Conservation (phyloP, 2,113 vertebrate genomes). For the Sylvia atricapilla region DNA sequence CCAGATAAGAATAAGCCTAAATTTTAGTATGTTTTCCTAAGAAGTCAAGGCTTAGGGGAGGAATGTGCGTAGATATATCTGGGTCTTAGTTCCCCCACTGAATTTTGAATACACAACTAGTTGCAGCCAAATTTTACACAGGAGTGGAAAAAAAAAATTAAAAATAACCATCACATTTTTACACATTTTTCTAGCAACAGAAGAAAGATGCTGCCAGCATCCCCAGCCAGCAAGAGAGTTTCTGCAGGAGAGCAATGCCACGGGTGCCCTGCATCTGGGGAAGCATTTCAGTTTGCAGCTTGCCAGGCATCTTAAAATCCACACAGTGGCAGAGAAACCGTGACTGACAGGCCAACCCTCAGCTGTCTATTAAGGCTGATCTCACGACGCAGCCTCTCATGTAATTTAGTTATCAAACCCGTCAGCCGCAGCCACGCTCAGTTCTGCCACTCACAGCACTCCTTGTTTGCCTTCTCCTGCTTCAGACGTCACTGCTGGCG, state of each 20-base stretch:
- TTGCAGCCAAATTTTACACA: neutral
- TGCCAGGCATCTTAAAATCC: conserved; percentile 1
- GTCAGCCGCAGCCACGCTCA: conserved; percentile 1
- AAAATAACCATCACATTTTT: neutral
- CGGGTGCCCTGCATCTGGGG: neutral
- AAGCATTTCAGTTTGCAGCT: neutral
- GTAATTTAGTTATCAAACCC: conserved; percentile 58
- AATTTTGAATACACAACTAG: neutral
- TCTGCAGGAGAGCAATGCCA: neutral
- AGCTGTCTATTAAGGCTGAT: conserved; percentile 41
- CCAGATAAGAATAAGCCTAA: neutral
- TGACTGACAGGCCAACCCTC: conserved; percentile 26
- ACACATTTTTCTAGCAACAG: neutral
- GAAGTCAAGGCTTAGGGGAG: neutral
- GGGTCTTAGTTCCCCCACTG: neutral
- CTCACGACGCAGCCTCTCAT: neutral
- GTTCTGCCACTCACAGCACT: conserved; percentile 1
- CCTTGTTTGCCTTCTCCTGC: neutral
- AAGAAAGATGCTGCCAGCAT: neutral
- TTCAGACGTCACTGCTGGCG: neutral
- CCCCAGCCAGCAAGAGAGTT: neutral
- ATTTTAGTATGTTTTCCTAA: neutral
- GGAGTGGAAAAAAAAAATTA: neutral
- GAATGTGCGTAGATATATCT: neutral
- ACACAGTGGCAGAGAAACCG: neutral